These are phyloP conservation scores for Narcine bancroftii DNA, from an alignment of 2,113 vertebrate genomes.

Conservation along the genomic window DNA sequence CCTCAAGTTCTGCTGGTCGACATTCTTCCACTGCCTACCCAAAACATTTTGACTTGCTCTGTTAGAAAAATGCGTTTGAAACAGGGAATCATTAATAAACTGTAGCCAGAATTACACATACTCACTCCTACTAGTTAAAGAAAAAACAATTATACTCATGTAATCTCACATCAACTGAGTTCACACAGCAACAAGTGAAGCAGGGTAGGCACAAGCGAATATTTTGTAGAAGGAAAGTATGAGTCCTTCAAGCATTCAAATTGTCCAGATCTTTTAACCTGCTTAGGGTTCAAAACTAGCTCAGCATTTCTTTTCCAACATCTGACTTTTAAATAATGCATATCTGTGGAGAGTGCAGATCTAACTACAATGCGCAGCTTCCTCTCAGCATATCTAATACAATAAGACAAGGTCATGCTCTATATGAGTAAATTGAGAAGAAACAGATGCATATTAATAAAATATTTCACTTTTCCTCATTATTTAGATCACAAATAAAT, in stretches of 20 bases:
- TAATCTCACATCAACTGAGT: neutral
- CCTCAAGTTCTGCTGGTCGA: neutral
- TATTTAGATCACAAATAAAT: no score
- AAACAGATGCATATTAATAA: no score
- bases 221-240: neutral
- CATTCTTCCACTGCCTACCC: neutral
- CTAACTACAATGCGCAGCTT: no score
- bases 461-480: no score
- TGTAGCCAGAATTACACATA: neutral
- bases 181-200: neutral
- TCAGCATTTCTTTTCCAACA: no score
- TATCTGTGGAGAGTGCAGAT: no score
- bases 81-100: neutral
- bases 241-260: neutral
- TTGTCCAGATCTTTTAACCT: neutral
- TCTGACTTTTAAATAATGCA: neutral
- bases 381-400: no score
- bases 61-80: neutral
- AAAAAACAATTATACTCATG: neutral
- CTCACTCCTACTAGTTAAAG: neutral
- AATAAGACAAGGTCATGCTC: no score
- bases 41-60: neutral
- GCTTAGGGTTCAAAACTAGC: neutral
- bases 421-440: no score
- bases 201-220: neutral